Evolutionary conservation across 2,888 invertebrate genomes (phyloP), one percentile per base, ranked within the genome.

Genomic region (Aphodius sticticus): DNA sequence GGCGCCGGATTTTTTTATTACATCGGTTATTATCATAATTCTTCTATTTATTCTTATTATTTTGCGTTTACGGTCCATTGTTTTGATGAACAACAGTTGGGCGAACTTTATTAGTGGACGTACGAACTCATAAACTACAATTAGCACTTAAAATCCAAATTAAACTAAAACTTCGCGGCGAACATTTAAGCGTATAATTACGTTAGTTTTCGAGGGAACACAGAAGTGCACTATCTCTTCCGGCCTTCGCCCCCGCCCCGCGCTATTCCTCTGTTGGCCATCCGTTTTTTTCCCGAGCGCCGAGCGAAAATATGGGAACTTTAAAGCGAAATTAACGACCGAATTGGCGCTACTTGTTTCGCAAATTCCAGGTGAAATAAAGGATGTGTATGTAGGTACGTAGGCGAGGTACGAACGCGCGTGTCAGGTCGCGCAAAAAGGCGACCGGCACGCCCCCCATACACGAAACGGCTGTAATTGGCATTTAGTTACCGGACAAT

Each of bases 101-200:
- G 53, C 53, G 12, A 53, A 53, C 53, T 53, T 53, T 53, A 53
- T 53, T 53, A 53, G 7, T 53, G 2, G 6, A 26, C 72, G 71
- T 37, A 74, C 69, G 75, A 69, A 78, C 74, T 78, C 75, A 78
- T 75, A 78, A 78, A 78, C 78, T 78, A 75, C 75, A 78, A 78
- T 78, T 78, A 75, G 75, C 78, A 78, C 78, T 78, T 75, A 78
- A 75, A 75, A 78, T 69, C 74, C 53, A 53, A 53, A 53, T 53
- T 53, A 53, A 53, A 53, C 53, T 53, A 53, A 53, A 53, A 53
- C 53, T 53, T 53, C 53, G 9, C 53, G 53, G 9, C 53, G 53
- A 53, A 53, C 53, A 53, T 53, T 53, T 53, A 53, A 53, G 53
- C 26, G 26, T 35, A 70, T 69, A 78, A 78, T 78, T 78, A 78